Base-by-base conservation (phyloP, 1,140 invertebrate genomes). In the Heterodera carotae region DNA sequence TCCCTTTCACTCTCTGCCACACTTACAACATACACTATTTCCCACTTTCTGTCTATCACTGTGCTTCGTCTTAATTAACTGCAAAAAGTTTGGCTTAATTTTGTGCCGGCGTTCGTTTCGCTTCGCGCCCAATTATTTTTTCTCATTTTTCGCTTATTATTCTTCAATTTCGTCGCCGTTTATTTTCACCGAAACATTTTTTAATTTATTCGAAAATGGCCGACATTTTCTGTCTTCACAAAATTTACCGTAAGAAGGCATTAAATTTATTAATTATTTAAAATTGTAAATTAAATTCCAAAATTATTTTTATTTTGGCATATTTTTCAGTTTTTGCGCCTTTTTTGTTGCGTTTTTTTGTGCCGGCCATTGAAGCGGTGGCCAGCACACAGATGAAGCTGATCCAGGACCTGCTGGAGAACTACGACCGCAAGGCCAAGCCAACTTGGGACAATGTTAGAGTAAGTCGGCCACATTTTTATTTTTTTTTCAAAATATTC, bases 381-480 rank as follows among this genome's bases (percentile, higher is more conserved):
- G 76, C 69, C 18, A 69, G 66, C 53, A 67, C 82, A 53, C 85
- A 86, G 69, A 76, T 87, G 31, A 82, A 82, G 73, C 81, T 86
- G 5, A 86, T 86, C 18, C 84, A 87, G 68, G 85, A 86, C 74
- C 69, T 86, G 53, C 80, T 86, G n/a, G 85, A 86, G 74, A 80
- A 80, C 27, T 86, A 86, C 70, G 85, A 86, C 62, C 33, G 60
- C 5, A 85, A 84, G 72, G 84, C 85, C 15, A 85, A 85, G 29
- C 84, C 84, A 8, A 86, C 85, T 18, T 86, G 84, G 84, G 84
- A 85, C 69, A 82, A 80, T 69, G 72, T 56, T 71, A 71, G 59
- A 22, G 69, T 71, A 10, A 43, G 43, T 43, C 39, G 39, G 39
- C n/a, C 15, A 56, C 48, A 22, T 22, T 56, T 56, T 53, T 53